Evolutionary conservation across 1,140 invertebrate genomes (phyloP), one percentile per base, ranked within the genome.

Genomic region (Amphibalanus amphitrite): DNA sequence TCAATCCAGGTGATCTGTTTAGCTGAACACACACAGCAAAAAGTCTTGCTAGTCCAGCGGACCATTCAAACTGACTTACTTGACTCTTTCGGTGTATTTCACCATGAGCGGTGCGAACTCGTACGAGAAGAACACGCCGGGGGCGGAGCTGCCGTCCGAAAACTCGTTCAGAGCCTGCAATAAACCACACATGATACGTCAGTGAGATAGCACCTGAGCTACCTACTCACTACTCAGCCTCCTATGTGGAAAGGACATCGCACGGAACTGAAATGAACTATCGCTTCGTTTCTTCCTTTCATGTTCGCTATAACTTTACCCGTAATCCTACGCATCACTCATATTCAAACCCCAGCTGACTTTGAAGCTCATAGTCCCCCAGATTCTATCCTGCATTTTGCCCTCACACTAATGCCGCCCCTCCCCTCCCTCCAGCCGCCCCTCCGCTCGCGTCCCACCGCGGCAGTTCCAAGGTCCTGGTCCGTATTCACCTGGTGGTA

Each of bases 51-150:
- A 59, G 25, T 25, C 13, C 47, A 65, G 6, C 6, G 23, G 3
- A 13, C 20, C 0, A 28, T 67, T 70, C 30, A 67, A 20, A 10
- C 25, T 30, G 73, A 77, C 78, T 81, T 82, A 89, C 89, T 87
- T 91, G 77, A 87, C 83, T 76, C 88, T 89, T 82, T 96, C 92
- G 64, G 89, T 90, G 78, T 93, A 95, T 83, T 95, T 95, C 0
- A 98, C 93, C 95, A 98, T 97, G 71, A 98, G 83, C 8, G 96
- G 96, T 29, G 94, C 95, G n/a, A 98, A 82, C 82, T 98, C 95
- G 80, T 98, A 99, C 75, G 87, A 92, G 75, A 98, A 93, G 80
- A 98, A 98, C 70, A 95, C 86, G 69, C 95, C 96, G 15, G 96
- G 94, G 85, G 97, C 89, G 69, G 93, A 92, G 3, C 86, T 87